Conservation (phyloP, 2,113 vertebrate species). For the Entomyzon cyanotis region DNA sequence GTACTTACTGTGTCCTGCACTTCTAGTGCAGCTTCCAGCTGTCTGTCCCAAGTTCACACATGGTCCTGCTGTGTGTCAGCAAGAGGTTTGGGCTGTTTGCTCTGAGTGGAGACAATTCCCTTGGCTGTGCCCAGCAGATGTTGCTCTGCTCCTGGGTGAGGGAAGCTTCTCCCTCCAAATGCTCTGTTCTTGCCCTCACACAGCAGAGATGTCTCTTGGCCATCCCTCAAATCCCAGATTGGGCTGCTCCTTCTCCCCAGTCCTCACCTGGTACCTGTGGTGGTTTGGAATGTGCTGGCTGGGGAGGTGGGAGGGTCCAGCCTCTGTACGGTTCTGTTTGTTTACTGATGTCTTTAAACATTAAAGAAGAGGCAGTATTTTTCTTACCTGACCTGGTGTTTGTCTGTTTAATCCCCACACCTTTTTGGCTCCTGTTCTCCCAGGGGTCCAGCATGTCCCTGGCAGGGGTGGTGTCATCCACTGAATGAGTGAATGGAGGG, state of each 20-base stretch:
- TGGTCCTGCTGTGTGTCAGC: background rate
- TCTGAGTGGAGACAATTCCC: background rate
- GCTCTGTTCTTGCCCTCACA: background rate
- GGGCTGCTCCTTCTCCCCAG: background rate
- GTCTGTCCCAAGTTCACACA: background rate
- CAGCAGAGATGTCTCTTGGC: background rate
- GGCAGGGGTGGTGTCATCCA: background rate
- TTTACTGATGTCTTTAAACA: slow-evolving; percentile 73
- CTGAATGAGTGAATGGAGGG: background rate
- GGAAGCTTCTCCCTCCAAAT: background rate
- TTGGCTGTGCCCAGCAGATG: background rate
- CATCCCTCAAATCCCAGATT: background rate
- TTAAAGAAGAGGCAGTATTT: slow-evolving; percentile 78
- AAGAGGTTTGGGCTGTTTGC: background rate
- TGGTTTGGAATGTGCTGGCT: background rate
- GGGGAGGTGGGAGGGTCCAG: background rate
- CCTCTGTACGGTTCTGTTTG: slow-evolving; percentile 58
- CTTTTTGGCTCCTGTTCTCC: background rate
- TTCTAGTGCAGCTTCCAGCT: background rate
- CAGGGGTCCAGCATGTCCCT: accelerated
- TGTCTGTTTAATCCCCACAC: background rate
- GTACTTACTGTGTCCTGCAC: background rate
- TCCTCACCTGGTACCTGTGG: background rate
- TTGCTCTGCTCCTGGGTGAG: background rate
- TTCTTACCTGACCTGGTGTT: slow-evolving; percentile 66